These are phyloP conservation scores for Agrilus planipennis DNA, from an alignment of 1,140 invertebrate genomes.

Conservation along the genomic window DNA sequence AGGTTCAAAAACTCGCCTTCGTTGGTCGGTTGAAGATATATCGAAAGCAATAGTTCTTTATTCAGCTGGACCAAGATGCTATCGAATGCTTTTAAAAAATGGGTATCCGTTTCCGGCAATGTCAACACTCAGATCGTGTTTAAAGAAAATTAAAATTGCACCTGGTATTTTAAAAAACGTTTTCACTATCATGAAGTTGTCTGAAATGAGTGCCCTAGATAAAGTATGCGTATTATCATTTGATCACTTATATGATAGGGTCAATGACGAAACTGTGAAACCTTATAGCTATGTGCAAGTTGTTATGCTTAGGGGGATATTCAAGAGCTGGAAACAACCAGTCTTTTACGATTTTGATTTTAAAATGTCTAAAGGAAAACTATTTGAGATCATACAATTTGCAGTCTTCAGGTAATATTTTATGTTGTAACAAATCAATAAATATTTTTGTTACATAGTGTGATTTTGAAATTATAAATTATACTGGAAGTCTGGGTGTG, in stretches of 20 bases:
- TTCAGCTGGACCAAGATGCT: slow-evolving; percentile 5
- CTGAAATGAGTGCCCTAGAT: background rate
- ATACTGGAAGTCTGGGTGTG: too few relatives aligned
- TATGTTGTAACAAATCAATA: too few relatives aligned
- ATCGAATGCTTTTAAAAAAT: slow-evolving; percentile 9
- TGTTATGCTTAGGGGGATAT: background rate
- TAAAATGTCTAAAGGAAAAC: background rate
- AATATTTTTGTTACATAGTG: too few relatives aligned
- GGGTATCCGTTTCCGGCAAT: slow-evolving; percentile 6
- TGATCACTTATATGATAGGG: background rate
- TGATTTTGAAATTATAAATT: too few relatives aligned
- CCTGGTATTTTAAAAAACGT: slow-evolving; percentile 7
- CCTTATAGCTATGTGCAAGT: slow-evolving; percentile 1
- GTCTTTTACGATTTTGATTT: background rate
- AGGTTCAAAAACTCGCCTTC: background rate
- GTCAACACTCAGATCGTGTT: slow-evolving; percentile 6
- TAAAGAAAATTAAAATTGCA: slow-evolving; percentile 7
- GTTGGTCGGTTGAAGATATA: slow-evolving; percentile 6
- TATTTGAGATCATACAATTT: background rate
- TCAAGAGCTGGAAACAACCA: background rate
- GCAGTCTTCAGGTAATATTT: too few relatives aligned
- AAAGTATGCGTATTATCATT: slow-evolving; percentile 2
- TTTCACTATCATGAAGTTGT: slow-evolving; percentile 1
- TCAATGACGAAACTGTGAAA: slow-evolving; percentile 1
- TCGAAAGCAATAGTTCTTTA: slow-evolving; percentile 2